These are phyloP conservation scores for Takifugu bimaculatus DNA, from an alignment of 2,113 vertebrate species.

Conservation along the genomic window DNA sequence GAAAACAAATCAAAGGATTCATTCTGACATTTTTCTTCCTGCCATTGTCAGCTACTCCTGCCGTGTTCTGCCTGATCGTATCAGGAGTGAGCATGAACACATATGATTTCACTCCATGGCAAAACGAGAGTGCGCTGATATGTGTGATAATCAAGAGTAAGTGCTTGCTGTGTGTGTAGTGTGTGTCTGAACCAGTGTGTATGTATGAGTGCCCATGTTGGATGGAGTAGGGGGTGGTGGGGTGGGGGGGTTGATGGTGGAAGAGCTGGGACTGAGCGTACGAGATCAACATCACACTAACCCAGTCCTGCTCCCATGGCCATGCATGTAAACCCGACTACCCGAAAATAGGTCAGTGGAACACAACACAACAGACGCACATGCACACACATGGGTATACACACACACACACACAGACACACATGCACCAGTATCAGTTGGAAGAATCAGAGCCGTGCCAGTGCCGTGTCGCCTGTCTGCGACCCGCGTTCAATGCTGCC, in stretches of 20 bases:
- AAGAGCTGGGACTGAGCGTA: slow-evolving; percentile 65
- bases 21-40: slow-evolving; percentile 22
- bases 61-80: slow-evolving; percentile 12
- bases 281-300: slow-evolving; percentile 69
- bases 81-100: slow-evolving; percentile 22
- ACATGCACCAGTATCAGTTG: slow-evolving; percentile 59
- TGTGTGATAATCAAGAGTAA: slow-evolving; percentile 17
- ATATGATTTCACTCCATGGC: slow-evolving; percentile 34
- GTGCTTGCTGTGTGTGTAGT: slow-evolving; percentile 29
- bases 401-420: slow-evolving; percentile 54
- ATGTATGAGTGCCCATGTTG: slow-evolving; percentile 21
- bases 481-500: slow-evolving; percentile 42
- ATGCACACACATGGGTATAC: slow-evolving; percentile 11
- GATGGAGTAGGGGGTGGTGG: too few relatives aligned
- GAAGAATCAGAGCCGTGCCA: slow-evolving; percentile 54
- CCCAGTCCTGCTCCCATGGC: slow-evolving; percentile 64
- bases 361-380: slow-evolving; percentile 59
- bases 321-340: slow-evolving; percentile 61
- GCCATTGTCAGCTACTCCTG: slow-evolving; percentile 26
- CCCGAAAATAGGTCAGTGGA: slow-evolving; percentile 81
- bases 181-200: slow-evolving; percentile 17
- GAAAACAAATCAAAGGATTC: not conserved
- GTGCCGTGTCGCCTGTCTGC: slow-evolving; percentile 50
- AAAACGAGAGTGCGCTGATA: slow-evolving; percentile 25
- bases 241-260: slow-evolving; percentile 19